Evolutionary conservation across 2,113 vertebrate genomes (phyloP).

Genomic region (Ranitomeya variabilis): DNA sequence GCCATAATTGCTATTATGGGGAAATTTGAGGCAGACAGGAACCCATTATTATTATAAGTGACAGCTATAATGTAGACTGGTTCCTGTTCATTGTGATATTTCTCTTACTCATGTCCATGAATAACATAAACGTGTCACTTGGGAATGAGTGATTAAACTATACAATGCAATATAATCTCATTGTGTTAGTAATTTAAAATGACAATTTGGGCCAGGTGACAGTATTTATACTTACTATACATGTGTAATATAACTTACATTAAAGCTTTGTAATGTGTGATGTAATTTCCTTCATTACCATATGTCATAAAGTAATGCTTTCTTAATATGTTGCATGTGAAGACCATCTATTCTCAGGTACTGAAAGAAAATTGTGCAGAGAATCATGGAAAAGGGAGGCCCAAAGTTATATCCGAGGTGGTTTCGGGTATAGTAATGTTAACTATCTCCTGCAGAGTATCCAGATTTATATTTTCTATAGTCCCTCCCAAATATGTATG

Average conservation of each 20-base stretch:
- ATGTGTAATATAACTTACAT: background rate
- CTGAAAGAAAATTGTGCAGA: too few species aligned
- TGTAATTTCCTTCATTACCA: conserved; percentile 3
- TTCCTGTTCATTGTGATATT: background rate
- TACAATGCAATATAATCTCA: background rate
- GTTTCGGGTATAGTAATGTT: too few species aligned
- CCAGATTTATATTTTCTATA: too few species aligned
- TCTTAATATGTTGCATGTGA: background rate
- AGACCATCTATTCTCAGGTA: too few species aligned
- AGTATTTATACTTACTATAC: background rate
- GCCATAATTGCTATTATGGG: conserved; percentile 9
- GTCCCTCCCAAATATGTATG: too few species aligned
- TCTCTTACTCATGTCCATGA: background rate
- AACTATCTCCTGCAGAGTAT: too few species aligned
- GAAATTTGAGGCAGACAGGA: background rate
- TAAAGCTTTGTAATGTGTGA: background rate
- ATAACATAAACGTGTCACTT: background rate
- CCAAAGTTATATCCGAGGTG: too few species aligned
- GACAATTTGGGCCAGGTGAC: background rate
- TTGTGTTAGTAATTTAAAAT: background rate
- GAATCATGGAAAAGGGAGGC: too few species aligned
- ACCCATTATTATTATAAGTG: conserved; percentile 19
- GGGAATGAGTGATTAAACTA: background rate
- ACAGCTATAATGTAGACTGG: conserved; percentile 21
- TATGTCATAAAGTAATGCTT: conserved; percentile 12